Evolutionary conservation across 2,113 vertebrate genomes (phyloP).

Genomic region (Ovis canadensis): DNA sequence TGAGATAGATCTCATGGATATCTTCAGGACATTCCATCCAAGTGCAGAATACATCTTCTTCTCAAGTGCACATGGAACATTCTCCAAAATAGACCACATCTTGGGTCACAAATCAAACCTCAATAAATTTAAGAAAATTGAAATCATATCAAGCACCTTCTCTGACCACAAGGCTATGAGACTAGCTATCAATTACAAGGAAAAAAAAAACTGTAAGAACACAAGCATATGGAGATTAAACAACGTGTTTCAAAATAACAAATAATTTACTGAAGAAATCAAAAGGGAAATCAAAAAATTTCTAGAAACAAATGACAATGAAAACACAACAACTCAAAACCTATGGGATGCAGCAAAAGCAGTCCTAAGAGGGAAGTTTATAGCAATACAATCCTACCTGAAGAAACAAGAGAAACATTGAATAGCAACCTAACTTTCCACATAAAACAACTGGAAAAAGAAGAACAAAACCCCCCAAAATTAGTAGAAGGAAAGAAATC

Average conservation of each 20-base stretch:
- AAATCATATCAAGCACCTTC: neutral
- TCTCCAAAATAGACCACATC: neutral
- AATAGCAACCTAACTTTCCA: neutral
- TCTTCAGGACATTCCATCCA: neutral
- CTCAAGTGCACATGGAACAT: neutral
- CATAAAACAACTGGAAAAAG: neutral
- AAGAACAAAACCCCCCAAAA: neutral
- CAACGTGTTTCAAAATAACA: neutral
- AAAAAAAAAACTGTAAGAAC: neutral
- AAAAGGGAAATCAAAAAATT: neutral
- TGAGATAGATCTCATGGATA: neutral
- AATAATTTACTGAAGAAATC: neutral
- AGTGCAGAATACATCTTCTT: neutral
- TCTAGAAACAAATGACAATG: neutral
- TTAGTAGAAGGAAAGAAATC: neutral
- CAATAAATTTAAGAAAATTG: neutral
- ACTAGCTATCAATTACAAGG: neutral
- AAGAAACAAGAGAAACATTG: neutral
- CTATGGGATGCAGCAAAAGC: neutral
- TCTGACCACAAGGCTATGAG: neutral
- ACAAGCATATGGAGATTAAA: neutral
- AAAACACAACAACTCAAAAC: neutral
- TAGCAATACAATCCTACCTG: neutral
- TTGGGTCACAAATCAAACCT: neutral
- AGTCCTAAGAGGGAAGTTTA: neutral